Conservation (phyloP, 2,888 invertebrate species). For the Anaspis maculata region DNA sequence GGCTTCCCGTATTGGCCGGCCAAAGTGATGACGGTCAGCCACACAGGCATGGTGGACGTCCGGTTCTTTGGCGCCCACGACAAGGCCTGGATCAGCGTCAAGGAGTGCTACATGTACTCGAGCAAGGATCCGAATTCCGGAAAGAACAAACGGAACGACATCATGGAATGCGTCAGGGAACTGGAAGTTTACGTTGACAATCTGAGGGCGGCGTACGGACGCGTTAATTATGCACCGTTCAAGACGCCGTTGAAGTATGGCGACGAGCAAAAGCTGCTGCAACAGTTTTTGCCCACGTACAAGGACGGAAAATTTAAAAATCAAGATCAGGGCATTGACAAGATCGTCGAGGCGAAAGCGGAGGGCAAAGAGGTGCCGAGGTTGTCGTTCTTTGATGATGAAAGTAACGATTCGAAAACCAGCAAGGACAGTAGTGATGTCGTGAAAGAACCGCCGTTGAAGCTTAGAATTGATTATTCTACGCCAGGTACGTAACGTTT, state of each 20-base stretch:
- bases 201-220: slow-evolving; percentile 61
- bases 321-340: neutral
- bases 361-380: neutral
- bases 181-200: slow-evolving; percentile 68
- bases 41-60: slow-evolving; percentile 69
- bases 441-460: slow-evolving; percentile 1
- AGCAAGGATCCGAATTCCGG: slow-evolving; percentile 63
- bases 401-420: too few species aligned
- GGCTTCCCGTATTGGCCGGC: slow-evolving; percentile 98
- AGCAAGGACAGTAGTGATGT: slow-evolving; percentile 8
- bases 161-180: slow-evolving; percentile 62
- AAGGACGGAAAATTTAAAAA: slow-evolving; percentile 7
- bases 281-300: slow-evolving; percentile 52
- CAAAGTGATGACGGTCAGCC: slow-evolving; percentile 69
- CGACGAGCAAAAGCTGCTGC: slow-evolving; percentile 53
- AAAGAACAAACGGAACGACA: slow-evolving; percentile 50
- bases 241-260: slow-evolving; percentile 59
- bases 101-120: slow-evolving; percentile 77
- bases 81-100: slow-evolving; percentile 79
- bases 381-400: too few species aligned
- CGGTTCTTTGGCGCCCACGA: slow-evolving; percentile 95
- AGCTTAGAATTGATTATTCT: too few species aligned
- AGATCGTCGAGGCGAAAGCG: neutral
- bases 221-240: slow-evolving; percentile 64
- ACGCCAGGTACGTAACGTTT: too few species aligned